These are phyloP conservation scores for Cosmia pyralina DNA, from an alignment of 2,888 invertebrate genomes.

Conservation along the genomic window DNA sequence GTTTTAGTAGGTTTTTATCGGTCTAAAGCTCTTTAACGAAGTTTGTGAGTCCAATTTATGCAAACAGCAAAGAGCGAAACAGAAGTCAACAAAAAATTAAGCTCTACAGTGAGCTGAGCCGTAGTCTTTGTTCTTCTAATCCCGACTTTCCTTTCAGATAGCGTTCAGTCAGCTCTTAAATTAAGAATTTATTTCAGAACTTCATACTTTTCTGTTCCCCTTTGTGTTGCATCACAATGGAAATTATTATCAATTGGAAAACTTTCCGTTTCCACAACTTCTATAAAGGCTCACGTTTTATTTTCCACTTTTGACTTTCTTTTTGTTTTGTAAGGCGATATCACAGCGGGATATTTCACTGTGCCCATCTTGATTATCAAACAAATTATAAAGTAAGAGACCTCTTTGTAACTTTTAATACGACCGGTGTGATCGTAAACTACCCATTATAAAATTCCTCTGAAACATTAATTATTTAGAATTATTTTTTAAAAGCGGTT, in stretches of 20 bases:
- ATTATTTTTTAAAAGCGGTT: slow-evolving; percentile 75
- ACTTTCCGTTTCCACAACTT: slow-evolving; percentile 84
- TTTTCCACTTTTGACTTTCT: slow-evolving; percentile 82
- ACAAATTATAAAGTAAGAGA: slow-evolving; percentile 63
- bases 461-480: slow-evolving; percentile 73
- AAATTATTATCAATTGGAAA: slow-evolving; percentile 89
- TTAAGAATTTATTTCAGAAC: slow-evolving; percentile 89
- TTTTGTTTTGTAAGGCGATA: slow-evolving; percentile 75
- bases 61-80: slow-evolving; percentile 79
- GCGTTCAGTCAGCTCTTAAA: slow-evolving; percentile 88
- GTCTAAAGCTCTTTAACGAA: slow-evolving; percentile 70
- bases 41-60: slow-evolving; percentile 74
- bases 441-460: slow-evolving; percentile 63
- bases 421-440: slow-evolving; percentile 55
- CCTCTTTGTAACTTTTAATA: slow-evolving; percentile 52
- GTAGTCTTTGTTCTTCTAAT: slow-evolving; percentile 86
- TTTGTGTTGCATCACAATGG: slow-evolving; percentile 88
- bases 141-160: slow-evolving; percentile 86
- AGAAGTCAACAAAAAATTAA: slow-evolving; percentile 83
- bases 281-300: slow-evolving; percentile 84
- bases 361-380: slow-evolving; percentile 69
- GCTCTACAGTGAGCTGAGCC: slow-evolving; percentile 76
- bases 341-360: slow-evolving; percentile 69
- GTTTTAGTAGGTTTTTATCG: slow-evolving; percentile 35
- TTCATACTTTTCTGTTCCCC: slow-evolving; percentile 86